Conservation (phyloP, 64 coral and sea anemone genomes). For the Stylophora pistillata region DNA sequence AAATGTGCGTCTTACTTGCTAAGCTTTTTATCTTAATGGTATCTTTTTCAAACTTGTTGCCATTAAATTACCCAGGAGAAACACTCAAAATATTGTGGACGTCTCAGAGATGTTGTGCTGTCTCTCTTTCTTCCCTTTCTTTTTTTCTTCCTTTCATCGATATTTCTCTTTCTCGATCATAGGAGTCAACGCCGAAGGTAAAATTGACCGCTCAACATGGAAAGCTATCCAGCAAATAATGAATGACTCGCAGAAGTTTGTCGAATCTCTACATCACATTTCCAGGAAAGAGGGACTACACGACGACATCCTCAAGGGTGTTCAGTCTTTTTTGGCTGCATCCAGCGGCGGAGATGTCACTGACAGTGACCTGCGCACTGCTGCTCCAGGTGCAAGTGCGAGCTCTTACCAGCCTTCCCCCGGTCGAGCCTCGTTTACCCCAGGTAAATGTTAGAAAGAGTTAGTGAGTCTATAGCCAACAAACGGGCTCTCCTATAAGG, state of each 20-base stretch:
- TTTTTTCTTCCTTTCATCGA: too few species aligned
- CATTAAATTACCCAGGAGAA: too few species aligned
- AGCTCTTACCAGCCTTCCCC: constrained; percentile 64
- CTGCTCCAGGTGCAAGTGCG: constrained; percentile 66
- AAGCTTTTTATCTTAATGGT: too few species aligned
- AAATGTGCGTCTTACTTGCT: too few species aligned
- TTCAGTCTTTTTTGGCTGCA: constrained; percentile 90
- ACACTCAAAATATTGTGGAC: too few species aligned
- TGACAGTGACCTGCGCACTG: constrained; percentile 71
- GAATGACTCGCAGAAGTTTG: constrained; percentile 96
- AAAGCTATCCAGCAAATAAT: constrained; percentile 95
- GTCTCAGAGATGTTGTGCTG: too few species aligned
- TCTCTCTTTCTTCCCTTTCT: too few species aligned
- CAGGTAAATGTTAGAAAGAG: background rate
- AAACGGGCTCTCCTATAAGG: too few species aligned
- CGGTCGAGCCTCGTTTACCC: constrained; percentile 24
- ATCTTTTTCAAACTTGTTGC: too few species aligned
- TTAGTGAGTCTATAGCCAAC: too few species aligned
- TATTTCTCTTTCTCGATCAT: background rate
- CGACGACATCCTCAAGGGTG: constrained; percentile 75
- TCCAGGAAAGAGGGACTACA: constrained; percentile 75
- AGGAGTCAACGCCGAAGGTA: constrained; percentile 87
- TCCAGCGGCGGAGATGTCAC: constrained; percentile 77
- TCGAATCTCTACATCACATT: constrained; percentile 71
- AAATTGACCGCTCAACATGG: constrained; percentile 85